Base-by-base conservation (phyloP, 2,113 vertebrate genomes). In the Crocuta crocuta region DNA sequence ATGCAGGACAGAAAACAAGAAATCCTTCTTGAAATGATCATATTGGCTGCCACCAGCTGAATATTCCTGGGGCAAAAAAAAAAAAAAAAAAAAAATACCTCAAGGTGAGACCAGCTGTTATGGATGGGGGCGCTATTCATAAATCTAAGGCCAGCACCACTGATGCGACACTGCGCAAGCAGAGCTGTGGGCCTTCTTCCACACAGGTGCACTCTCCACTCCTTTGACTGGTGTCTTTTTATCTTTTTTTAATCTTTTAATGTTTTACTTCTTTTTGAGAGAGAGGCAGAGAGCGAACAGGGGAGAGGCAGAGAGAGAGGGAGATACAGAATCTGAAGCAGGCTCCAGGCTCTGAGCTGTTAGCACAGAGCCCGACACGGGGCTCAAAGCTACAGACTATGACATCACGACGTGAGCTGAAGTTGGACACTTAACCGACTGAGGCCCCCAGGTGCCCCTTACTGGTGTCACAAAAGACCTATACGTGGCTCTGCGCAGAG, bases 51-150 rank as follows among this genome's bases (percentile, higher is more conserved):
- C n/a, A 3, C 24, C 12, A 6, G 50, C 21, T n/a, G 48, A 68
- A 71, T 0, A 1, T 12, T 17, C 31, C 86, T 58, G 4, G 0
- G 78, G 68, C 1, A 2, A 17, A 35, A 45, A 24, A 33, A 55
- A 55, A 19, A 55, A 55, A 21, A 28, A 13, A 76, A 4, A 45
- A 45, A 76, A 31, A 28, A 89, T 0, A 17, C 8, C 1, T 3
- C 33, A 31, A 88, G 66, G 3, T 1, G 15, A 65, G 58, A 50
- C 55, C 1, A 5, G 3, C 2, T 0, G 0, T 19, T 0, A 1
- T 0, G 6, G 80, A 85, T 31, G 31, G n/a, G 23, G 3, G 3
- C 2, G 35, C 13, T 9, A 8, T 7, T 88, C 2, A 0, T 0
- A 1, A 53, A 9, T 1, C 81, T 58, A 85, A 43, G 1, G 0